Percentiles rank a stretch among this genome's conserved stretches.
Evolutionary conservation across 2,888 invertebrate species (phyloP).

Genomic region (Hydraecia micacea): DNA sequence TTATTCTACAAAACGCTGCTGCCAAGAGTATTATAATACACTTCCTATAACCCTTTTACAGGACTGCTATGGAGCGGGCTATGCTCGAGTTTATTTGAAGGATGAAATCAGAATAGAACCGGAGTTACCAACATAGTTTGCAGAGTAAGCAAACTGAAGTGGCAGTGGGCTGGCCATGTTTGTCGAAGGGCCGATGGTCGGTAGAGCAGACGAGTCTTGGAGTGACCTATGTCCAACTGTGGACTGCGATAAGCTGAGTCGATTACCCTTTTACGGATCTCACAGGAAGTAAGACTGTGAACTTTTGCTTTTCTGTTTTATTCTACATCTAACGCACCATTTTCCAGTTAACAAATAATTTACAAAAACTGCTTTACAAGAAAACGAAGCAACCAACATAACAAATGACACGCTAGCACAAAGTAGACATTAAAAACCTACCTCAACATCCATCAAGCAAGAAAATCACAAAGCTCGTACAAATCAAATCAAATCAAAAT

Average conservation of each 20-base stretch:
- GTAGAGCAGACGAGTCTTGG: neutral
- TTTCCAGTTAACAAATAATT: neutral
- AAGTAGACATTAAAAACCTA: slow-evolving; percentile 33
- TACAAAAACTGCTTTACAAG: neutral
- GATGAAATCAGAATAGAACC: neutral
- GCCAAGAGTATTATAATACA: neutral
- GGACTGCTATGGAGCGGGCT: neutral
- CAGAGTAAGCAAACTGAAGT: neutral
- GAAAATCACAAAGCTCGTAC: slow-evolving; percentile 43
- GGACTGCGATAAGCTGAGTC: too few relatives aligned
- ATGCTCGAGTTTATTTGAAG: neutral
- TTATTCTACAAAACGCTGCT: neutral
- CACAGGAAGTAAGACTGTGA: neutral
- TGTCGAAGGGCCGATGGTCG: neutral
- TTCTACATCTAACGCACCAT: neutral
- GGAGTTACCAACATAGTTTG: neutral
- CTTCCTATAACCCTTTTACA: neutral
- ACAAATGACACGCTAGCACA: neutral
- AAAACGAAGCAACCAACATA: neutral
- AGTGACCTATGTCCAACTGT: neutral
- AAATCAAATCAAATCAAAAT: too few relatives aligned
- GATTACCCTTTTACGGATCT: neutral
- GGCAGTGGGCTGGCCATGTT: neutral
- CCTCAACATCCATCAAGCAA: slow-evolving; percentile 47
- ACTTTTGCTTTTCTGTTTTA: too few relatives aligned